phyloP scores from a whole-genome alignment of 2,888 invertebrate genomes.

The Leptinotarsa tumamoca region DNA sequence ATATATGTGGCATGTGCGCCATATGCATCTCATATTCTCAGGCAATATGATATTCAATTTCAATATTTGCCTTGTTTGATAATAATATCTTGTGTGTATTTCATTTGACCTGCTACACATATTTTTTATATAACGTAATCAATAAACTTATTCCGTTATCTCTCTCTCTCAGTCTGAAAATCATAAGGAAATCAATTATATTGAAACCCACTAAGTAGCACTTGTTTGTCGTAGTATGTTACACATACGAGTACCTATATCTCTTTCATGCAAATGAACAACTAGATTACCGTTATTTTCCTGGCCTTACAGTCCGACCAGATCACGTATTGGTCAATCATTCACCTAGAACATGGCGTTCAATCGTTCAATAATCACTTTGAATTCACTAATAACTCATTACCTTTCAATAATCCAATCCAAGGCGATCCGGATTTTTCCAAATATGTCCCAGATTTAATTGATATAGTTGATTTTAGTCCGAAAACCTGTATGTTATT shows the following conservation, averaged over 20 bases:
- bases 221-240: no score
- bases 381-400: constrained; percentile 42
- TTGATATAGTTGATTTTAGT: constrained; percentile 1
- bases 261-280: constrained; percentile 29
- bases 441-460: constrained; percentile 39
- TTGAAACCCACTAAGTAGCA: no score
- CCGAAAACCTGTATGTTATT: constrained; percentile 12
- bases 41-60: no score
- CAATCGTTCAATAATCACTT: constrained; percentile 47
- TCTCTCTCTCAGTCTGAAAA: no score
- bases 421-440: constrained; percentile 51
- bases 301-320: constrained; percentile 39
- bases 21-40: no score
- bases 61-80: no score
- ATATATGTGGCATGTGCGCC: no score
- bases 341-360: constrained; percentile 31
- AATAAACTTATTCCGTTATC: no score
- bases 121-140: no score
- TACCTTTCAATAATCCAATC: constrained; percentile 47
- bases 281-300: constrained; percentile 26
- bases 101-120: no score
- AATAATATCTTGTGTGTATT: no score
- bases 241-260: not conserved
- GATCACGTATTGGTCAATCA: constrained; percentile 39
- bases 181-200: no score